Conservation (phyloP, 2,888 invertebrate genomes). For the Callinectes sapidus region DNA sequence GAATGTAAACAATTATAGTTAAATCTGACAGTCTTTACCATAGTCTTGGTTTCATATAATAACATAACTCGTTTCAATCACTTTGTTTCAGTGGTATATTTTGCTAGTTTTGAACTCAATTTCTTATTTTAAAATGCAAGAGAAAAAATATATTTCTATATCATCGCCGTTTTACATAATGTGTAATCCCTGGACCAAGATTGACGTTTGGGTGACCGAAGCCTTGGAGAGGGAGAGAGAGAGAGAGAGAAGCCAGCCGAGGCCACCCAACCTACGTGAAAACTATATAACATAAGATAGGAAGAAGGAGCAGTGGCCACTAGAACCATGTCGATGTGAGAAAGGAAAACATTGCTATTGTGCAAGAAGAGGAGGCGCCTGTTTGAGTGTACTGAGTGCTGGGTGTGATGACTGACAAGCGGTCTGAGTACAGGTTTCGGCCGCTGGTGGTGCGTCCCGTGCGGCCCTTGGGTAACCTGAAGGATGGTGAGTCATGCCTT, state of each 20-base stretch:
- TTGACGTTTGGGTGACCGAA: background rate
- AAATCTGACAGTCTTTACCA: background rate
- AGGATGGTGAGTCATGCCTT: conserved; percentile 53
- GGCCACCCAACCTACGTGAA: background rate
- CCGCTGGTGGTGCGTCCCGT: conserved; percentile 58
- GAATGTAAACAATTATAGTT: conserved; percentile 41
- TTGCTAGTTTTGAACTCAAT: background rate
- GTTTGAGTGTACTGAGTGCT: background rate
- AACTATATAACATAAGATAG: background rate
- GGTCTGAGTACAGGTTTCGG: conserved; percentile 49
- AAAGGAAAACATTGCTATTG: background rate
- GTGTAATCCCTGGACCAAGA: background rate
- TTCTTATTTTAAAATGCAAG: no score
- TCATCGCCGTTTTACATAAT: background rate
- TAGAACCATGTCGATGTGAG: background rate
- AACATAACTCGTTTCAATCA: background rate
- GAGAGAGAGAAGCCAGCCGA: background rate
- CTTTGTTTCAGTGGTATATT: background rate
- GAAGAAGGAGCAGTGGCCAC: background rate
- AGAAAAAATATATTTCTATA: background rate
- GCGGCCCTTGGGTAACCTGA: conserved; percentile 56
- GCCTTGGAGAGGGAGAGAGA: no score
- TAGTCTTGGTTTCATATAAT: background rate
- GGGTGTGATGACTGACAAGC: background rate
- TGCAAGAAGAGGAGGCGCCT: background rate